Conservation (phyloP, 2,888 invertebrate species). For the Lepetodrilus schrolli region DNA sequence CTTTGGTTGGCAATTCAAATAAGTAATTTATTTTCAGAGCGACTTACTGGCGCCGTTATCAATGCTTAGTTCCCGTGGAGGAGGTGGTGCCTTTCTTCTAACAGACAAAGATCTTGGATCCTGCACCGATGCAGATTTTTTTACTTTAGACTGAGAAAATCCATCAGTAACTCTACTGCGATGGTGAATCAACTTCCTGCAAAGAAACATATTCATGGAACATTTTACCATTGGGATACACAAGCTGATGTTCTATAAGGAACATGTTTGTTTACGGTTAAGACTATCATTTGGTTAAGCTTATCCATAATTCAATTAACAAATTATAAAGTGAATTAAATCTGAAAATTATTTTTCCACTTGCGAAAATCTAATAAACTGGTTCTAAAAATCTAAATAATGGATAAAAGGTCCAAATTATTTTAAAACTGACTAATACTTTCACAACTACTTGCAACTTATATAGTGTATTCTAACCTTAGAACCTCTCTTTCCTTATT, state of each 20-base stretch:
- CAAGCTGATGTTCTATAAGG: background rate
- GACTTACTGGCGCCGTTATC: background rate
- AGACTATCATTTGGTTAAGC: background rate
- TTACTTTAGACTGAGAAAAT: background rate
- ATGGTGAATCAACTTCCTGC: constrained; percentile 12
- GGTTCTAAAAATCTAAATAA: background rate
- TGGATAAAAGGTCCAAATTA: too few relatives aligned
- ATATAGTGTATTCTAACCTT: too few relatives aligned
- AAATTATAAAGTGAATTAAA: background rate
- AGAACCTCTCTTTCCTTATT: constrained; percentile 60
- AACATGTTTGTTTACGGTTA: background rate
- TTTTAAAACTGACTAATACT: too few relatives aligned
- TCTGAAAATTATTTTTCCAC: background rate
- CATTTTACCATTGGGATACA: constrained; percentile 29
- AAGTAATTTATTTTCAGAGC: too few relatives aligned
- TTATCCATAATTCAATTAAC: background rate
- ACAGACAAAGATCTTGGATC: background rate
- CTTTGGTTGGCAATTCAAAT: too few relatives aligned
- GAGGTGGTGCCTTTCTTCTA: background rate
- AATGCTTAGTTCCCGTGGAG: background rate
- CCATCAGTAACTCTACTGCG: constrained; percentile 7
- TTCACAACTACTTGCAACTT: too few relatives aligned
- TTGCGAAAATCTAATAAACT: background rate
- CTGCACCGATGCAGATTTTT: background rate
- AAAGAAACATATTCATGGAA: background rate